Conservation (phyloP, 2,888 invertebrate species). For the Quadriops clusia region DNA sequence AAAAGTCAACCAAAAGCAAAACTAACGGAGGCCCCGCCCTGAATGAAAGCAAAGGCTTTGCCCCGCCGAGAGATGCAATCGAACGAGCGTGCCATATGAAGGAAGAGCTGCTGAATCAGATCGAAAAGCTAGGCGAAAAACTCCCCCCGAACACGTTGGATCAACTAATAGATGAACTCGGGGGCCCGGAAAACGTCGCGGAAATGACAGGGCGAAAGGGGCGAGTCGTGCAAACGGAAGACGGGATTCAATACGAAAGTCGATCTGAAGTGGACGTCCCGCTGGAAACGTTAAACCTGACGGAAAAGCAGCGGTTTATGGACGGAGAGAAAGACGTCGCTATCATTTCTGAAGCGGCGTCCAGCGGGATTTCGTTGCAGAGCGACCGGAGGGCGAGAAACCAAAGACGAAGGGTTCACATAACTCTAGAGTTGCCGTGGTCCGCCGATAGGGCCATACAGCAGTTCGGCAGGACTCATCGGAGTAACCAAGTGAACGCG, state of each 20-base stretch:
- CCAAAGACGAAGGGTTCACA: constrained; percentile 89
- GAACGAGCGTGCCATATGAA: constrained; percentile 89
- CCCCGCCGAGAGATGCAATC: constrained; percentile 71
- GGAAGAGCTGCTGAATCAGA: constrained; percentile 71
- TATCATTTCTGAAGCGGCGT: constrained; percentile 98
- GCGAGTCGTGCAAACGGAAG: constrained; percentile 82
- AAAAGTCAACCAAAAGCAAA: constrained; percentile 34
- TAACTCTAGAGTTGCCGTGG: constrained; percentile 97
- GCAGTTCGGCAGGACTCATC: constrained; percentile 71
- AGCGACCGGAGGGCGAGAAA: constrained; percentile 91
- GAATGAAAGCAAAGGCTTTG: constrained; percentile 34
- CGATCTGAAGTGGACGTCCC: constrained; percentile 92
- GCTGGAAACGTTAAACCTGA: constrained; percentile 91
- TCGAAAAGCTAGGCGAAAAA: constrained; percentile 75
- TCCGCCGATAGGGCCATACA: constrained; percentile 98
- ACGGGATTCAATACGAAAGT: constrained; percentile 91
- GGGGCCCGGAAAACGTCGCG: constrained; percentile 95
- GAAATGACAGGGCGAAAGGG: constrained; percentile 98
- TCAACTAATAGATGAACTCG: constrained; percentile 95
- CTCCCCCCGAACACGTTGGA: constrained; percentile 96
- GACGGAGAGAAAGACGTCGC: constrained; percentile 96
- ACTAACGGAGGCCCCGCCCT: constrained; percentile 28
- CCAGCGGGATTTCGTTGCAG: constrained; percentile 93
- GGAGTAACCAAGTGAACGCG: constrained; percentile 77
- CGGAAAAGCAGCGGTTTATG: constrained; percentile 89